These are phyloP conservation scores for Eupithecia insigniata DNA, from an alignment of 2,888 invertebrate species.

Conservation along the genomic window DNA sequence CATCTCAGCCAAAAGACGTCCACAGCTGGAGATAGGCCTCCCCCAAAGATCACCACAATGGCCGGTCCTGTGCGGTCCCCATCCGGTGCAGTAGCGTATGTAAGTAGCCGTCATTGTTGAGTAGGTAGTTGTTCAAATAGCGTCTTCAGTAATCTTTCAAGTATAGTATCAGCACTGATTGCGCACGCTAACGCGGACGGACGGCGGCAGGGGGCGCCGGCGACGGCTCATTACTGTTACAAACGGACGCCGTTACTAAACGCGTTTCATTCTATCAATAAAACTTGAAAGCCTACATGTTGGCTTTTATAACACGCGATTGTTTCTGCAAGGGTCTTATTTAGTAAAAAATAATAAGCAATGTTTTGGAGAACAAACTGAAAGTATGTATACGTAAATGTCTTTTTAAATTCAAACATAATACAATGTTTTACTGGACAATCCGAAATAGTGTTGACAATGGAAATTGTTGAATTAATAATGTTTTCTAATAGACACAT, in stretches of 20 bases:
- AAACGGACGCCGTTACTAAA: conserved; percentile 44
- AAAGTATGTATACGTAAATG: background rate
- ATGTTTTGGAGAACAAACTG: background rate
- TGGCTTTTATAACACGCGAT: conserved; percentile 30
- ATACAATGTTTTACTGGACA: background rate
- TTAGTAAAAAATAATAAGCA: background rate
- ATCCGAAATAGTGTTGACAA: background rate
- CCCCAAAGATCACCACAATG: background rate
- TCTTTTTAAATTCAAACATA: background rate
- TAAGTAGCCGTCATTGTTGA: background rate
- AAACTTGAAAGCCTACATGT: conserved; percentile 35
- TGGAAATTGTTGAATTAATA: background rate
- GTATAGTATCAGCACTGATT: background rate
- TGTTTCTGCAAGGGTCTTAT: background rate
- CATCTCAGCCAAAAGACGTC: background rate
- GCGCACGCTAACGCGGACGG: conserved; percentile 42
- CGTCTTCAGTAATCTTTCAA: background rate
- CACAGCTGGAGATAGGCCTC: background rate
- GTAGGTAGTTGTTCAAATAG: background rate
- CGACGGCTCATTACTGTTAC: conserved; percentile 50
- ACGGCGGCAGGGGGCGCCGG: conserved; percentile 44
- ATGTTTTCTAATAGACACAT: background rate
- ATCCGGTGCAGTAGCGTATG: background rate
- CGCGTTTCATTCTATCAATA: conserved; percentile 51
- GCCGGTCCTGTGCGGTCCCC: background rate